phyloP scores from a whole-genome alignment of 2,888 invertebrate genomes.

The Panopea generosa region DNA sequence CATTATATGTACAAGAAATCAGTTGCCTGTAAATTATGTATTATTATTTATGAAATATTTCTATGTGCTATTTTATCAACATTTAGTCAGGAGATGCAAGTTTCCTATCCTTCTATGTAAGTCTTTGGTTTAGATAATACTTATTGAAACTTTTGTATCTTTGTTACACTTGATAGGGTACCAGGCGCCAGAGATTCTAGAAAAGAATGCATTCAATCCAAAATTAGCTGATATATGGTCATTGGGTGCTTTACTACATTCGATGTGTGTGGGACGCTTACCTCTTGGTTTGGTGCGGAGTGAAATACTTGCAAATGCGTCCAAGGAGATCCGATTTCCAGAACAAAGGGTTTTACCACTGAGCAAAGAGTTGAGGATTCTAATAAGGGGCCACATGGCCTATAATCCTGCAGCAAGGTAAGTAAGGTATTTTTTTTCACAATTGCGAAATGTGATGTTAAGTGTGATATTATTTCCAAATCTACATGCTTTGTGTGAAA shows the following conservation, averaged over 20 bases:
- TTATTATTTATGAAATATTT: too few species aligned
- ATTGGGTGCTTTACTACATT: conserved; percentile 77
- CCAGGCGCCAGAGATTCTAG: conserved; percentile 80
- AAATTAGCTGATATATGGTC: conserved; percentile 77
- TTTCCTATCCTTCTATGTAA: too few species aligned
- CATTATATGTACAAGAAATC: too few species aligned
- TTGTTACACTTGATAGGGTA: conserved; percentile 46
- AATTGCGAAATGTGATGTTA: too few species aligned
- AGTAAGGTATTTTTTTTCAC: conserved; percentile 24
- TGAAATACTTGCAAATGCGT: conserved; percentile 69
- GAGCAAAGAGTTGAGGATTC: conserved; percentile 68
- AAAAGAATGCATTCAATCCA: conserved; percentile 75
- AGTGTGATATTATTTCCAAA: too few species aligned
- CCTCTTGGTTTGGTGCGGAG: conserved; percentile 70
- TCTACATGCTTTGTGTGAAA: too few species aligned
- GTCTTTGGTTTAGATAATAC: too few species aligned
- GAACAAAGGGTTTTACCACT: conserved; percentile 61
- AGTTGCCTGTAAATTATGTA: too few species aligned
- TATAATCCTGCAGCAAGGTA: conserved; percentile 73
- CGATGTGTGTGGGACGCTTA: conserved; percentile 76
- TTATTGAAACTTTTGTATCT: too few species aligned
- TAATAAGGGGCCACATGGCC: conserved; percentile 74
- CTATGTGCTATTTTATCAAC: too few species aligned
- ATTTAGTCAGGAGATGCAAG: too few species aligned
- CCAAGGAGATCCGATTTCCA: conserved; percentile 66